Conservation (phyloP, 2,888 invertebrate genomes). For the Aphidoletes aphidimyza region DNA sequence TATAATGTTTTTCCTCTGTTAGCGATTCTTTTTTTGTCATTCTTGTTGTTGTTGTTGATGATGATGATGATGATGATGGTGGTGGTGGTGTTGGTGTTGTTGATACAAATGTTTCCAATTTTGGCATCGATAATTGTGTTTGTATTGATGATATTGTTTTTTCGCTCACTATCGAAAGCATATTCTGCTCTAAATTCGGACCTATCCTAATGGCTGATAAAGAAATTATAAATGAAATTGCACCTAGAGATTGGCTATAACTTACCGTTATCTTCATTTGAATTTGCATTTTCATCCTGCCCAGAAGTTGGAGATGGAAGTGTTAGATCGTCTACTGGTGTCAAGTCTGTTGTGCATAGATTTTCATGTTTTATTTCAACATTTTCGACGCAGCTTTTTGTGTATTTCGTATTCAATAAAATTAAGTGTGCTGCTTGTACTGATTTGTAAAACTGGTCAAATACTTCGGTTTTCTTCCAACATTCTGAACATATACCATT, state of each 20-base stretch:
- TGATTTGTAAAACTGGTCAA: slow-evolving; percentile 63
- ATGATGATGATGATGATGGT: not conserved
- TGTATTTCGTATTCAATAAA: not conserved
- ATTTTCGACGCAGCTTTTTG: slow-evolving; percentile 55
- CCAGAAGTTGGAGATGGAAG: not conserved
- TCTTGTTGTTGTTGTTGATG: not conserved
- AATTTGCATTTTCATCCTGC: not conserved
- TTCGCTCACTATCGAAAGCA: too few species aligned
- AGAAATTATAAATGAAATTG: too few species aligned
- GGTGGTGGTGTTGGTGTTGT: too few species aligned
- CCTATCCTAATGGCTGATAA: too few species aligned
- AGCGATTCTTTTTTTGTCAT: not conserved
- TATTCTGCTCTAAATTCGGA: too few species aligned
- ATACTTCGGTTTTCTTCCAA: slow-evolving; percentile 63
- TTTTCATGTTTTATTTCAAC: slow-evolving; percentile 2
- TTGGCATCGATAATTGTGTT: too few species aligned
- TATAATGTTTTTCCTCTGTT: not conserved
- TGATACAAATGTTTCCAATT: too few species aligned
- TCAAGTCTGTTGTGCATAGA: not conserved
- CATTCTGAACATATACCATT: slow-evolving; percentile 63
- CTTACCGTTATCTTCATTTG: not conserved
- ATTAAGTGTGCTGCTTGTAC: slow-evolving; percentile 62
- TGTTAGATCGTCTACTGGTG: not conserved
- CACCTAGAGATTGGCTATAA: too few species aligned
- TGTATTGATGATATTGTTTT: too few species aligned